These are phyloP conservation scores for Takifugu flavidus DNA, from an alignment of 2,113 vertebrate species.

Conservation along the genomic window DNA sequence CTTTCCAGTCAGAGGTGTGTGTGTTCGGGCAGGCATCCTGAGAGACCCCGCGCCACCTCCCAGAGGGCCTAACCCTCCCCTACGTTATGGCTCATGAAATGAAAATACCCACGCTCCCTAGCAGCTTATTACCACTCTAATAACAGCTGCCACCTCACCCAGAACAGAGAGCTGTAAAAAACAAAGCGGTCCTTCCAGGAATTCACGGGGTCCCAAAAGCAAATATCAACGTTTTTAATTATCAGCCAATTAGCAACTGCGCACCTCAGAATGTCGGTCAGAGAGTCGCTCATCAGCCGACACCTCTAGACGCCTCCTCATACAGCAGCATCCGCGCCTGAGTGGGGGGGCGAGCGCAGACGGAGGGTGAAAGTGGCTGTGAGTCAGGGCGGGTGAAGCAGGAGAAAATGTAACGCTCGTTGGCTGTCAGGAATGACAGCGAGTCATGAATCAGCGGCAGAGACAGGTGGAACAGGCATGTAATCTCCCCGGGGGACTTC, in stretches of 20 bases:
- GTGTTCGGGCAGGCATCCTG: slow-evolving; percentile 30
- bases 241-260: slow-evolving; percentile 5
- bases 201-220: no score
- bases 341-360: slow-evolving; percentile 8
- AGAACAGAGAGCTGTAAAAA: slow-evolving; percentile 39
- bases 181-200: not conserved
- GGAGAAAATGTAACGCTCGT: slow-evolving; percentile 11
- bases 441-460: slow-evolving; percentile 29
- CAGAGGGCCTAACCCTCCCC: slow-evolving; percentile 16
- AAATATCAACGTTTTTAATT: slow-evolving; percentile 2
- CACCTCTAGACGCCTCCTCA: slow-evolving; percentile 40
- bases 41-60: slow-evolving; percentile 17
- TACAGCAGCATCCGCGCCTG: slow-evolving; percentile 32
- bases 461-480: slow-evolving; percentile 21
- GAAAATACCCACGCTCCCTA: slow-evolving; percentile 11
- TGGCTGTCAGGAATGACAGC: slow-evolving; percentile 20
- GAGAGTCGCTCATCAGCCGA: slow-evolving; percentile 35
- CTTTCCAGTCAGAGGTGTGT: slow-evolving; percentile 43
- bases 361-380: slow-evolving; percentile 26
- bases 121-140: not conserved
- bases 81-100: slow-evolving; percentile 40
- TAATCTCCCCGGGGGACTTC: slow-evolving; percentile 10
- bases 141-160: slow-evolving; percentile 60
- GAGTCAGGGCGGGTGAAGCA: slow-evolving; percentile 46
- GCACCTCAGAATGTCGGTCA: not conserved